Conservation (phyloP, 2,113 vertebrate genomes). For the Capricornis sumatraensis region DNA sequence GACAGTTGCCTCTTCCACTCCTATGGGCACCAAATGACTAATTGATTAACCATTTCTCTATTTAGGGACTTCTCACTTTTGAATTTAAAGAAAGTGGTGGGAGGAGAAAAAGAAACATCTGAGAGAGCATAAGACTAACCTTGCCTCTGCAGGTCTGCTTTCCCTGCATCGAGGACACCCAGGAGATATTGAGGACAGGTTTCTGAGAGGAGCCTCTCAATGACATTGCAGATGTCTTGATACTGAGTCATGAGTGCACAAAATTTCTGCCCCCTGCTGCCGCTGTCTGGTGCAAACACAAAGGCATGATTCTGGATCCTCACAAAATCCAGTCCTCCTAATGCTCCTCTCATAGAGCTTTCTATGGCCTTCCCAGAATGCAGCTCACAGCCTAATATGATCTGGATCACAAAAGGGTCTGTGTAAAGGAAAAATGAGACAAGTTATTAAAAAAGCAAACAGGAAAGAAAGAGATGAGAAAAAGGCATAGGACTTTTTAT, state of each 20-base stretch:
- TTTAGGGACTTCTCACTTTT: background rate
- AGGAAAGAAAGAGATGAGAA: background rate
- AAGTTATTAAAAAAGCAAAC: too few relatives aligned
- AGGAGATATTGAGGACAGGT: background rate
- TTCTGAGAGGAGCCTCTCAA: background rate
- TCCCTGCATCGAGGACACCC: background rate
- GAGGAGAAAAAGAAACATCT: background rate
- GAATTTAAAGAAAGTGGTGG: background rate
- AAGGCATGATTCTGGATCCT: too few relatives aligned
- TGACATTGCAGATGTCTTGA: too few relatives aligned
- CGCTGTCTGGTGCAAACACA: fast-evolving
- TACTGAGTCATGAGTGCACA: too few relatives aligned
- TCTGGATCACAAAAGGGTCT: too few relatives aligned
- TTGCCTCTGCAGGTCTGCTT: background rate
- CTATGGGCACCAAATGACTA: background rate
- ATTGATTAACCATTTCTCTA: background rate
- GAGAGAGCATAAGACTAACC: background rate
- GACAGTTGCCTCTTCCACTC: background rate
- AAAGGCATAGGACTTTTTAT: background rate
- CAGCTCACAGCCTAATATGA: too few relatives aligned
- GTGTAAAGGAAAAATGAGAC: too few relatives aligned
- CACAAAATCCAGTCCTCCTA: too few relatives aligned
- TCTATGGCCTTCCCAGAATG: too few relatives aligned
- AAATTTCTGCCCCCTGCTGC: too few relatives aligned
- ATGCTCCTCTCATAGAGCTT: too few relatives aligned